A percentile compares a stretch with the other conserved stretches of the same genome.
These are phyloP conservation scores for Ameiurus melas DNA, from an alignment of 2,113 vertebrate genomes.

Conservation along the genomic window DNA sequence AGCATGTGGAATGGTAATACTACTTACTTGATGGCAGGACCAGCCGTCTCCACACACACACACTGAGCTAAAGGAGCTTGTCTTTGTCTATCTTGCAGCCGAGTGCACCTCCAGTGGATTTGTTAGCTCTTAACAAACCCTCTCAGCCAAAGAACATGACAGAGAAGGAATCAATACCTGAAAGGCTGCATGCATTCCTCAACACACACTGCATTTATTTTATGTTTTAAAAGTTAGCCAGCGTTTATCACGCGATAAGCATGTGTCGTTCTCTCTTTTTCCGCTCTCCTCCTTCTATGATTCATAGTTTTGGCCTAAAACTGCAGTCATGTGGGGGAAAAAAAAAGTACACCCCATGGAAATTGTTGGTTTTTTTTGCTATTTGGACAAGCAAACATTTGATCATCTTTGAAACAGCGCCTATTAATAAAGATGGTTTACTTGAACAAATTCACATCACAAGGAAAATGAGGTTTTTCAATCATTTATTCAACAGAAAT, in stretches of 20 bases:
- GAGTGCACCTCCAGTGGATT: conserved; percentile 15
- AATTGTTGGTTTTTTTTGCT: too few species aligned
- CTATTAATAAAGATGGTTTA: too few species aligned
- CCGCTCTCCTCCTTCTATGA: background rate
- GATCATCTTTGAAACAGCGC: too few species aligned
- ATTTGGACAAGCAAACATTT: too few species aligned
- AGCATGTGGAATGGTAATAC: conserved; percentile 16
- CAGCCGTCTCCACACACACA: conserved; percentile 1
- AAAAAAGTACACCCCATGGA: too few species aligned
- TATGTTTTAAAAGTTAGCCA: background rate
- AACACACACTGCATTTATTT: background rate
- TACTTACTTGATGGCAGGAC: background rate
- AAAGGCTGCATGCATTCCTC: conserved; percentile 16
- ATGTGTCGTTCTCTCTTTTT: background rate
- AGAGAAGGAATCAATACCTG: conserved; percentile 18
- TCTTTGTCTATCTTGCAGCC: background rate
- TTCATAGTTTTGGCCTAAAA: background rate
- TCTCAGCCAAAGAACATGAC: conserved; percentile 19
- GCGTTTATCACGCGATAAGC: background rate
- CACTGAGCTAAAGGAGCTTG: background rate
- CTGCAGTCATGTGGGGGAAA: too few species aligned
- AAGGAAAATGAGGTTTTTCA: too few species aligned
- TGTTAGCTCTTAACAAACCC: conserved; percentile 24
- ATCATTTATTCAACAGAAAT: too few species aligned
- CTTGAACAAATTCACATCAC: too few species aligned